These are phyloP conservation scores for Neolamprologus kungweensis DNA, from an alignment of 2,113 vertebrate species.

Conservation along the genomic window DNA sequence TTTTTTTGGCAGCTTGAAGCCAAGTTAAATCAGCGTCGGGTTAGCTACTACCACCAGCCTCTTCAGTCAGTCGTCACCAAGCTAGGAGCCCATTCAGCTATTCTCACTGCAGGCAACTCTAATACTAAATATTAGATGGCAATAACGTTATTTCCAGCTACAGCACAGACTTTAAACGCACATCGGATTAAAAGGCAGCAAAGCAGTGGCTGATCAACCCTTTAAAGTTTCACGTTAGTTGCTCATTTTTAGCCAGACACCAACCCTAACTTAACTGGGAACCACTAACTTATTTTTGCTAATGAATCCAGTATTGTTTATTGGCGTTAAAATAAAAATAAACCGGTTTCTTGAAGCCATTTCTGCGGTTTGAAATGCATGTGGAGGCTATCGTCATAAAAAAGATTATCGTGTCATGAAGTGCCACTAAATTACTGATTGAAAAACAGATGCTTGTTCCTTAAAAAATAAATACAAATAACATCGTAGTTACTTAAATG, in stretches of 20 bases:
- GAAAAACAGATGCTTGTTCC: neutral
- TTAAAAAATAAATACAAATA: neutral
- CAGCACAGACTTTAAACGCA: neutral
- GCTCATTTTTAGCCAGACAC: neutral
- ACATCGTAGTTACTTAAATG: neutral
- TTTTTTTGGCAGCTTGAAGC: neutral
- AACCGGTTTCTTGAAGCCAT: neutral
- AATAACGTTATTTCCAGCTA: neutral
- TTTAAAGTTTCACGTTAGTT: neutral
- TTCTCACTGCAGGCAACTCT: neutral
- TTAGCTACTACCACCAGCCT: conserved; percentile 14
- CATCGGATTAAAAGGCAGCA: neutral
- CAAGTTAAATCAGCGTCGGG: neutral
- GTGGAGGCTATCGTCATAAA: neutral
- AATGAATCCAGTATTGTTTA: neutral
- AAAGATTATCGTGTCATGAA: neutral
- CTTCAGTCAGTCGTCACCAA: neutral
- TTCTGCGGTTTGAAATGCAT: neutral
- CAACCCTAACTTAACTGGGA: neutral
- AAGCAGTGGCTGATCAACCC: neutral
- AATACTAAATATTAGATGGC: neutral
- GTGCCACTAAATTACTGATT: neutral
- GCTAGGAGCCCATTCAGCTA: conserved; percentile 1
- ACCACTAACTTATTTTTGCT: neutral
- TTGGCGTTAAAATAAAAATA: neutral